Evolutionary conservation across 2,888 invertebrate species (phyloP), one percentile per base, ranked within the genome.

Genomic region (Camponotus fellah): DNA sequence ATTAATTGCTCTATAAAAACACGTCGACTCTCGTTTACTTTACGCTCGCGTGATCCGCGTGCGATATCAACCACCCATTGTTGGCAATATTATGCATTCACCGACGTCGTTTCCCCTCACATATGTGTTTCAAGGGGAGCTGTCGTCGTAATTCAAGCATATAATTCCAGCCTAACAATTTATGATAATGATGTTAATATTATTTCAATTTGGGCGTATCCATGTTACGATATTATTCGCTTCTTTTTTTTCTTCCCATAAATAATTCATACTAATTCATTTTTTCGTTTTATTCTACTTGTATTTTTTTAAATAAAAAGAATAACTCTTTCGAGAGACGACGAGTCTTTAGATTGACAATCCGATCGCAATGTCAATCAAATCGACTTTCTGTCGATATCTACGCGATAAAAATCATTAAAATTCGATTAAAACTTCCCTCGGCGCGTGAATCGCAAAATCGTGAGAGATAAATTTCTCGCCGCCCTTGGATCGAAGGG

Each of bases 1-100:
- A 68, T 69, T 69, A 77, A 77, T 77, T 77, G 53, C 68, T 53
- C 8, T 56, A 68, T 76, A 76, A 76, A 66, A 76, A 68, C 68
- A 10, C 43, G 65, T 21, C 65, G 21, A 37, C 53, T 26, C 53
- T n/a, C n/a, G 26, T 53, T 56, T 69, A 69, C n/a, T 56, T 40
- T 26, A 40, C n/a, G 40, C 69, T 68, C 53, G 53, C 69, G 66
- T 75, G 46, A 75, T 65, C 66, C 66, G 66, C 76, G 37, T 69
- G 17, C 76, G 69, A 56, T 53, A 68, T 40, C 37, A 53, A 2
- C 26, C 14, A 26, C 37, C n/a, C n/a, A 12, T 26, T 26, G 62
- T n/a, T 21, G 43, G 14, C 21, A 9, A 46, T 74, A 76, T 53
- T 66, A 66, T 68, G 68, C 66, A 65, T 76, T 66, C 37, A 17